Evolutionary conservation across 1,140 invertebrate genomes (phyloP).

Genomic region (Lepidurus apus): DNA sequence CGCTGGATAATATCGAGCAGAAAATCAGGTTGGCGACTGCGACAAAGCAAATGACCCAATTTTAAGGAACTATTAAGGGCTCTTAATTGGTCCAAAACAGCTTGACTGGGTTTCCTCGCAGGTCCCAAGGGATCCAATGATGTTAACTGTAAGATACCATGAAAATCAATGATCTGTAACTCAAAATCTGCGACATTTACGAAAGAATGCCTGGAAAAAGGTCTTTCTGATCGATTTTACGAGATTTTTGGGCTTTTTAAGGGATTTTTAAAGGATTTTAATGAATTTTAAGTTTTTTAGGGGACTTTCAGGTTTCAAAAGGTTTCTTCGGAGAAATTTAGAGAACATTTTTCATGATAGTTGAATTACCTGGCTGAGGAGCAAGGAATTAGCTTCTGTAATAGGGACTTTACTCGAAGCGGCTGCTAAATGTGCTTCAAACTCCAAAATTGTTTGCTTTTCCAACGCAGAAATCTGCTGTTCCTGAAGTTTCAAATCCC

Average conservation of each 20-base stretch:
- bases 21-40: slow-evolving; percentile 83
- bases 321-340: too few relatives aligned
- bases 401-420: slow-evolving; percentile 78
- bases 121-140: slow-evolving; percentile 77
- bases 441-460: slow-evolving; percentile 79
- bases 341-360: neutral
- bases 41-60: slow-evolving; percentile 83
- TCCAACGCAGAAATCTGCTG: slow-evolving; percentile 65
- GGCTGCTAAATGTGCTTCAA: slow-evolving; percentile 87
- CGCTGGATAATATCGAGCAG: slow-evolving; percentile 83
- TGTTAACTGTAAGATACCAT: slow-evolving; percentile 52
- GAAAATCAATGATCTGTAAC: neutral
- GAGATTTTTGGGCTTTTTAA: neutral
- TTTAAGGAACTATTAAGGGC: slow-evolving; percentile 68
- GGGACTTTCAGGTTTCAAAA: too few relatives aligned
- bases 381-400: slow-evolving; percentile 80
- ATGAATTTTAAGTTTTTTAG: too few relatives aligned
- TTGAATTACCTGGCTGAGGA: slow-evolving; percentile 65
- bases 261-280: slow-evolving; percentile 27
- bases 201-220: neutral
- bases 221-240: neutral
- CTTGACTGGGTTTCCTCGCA: slow-evolving; percentile 67
- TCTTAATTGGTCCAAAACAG: slow-evolving; percentile 74
- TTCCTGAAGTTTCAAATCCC: slow-evolving; percentile 59
- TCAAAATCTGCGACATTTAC: neutral